Base-by-base conservation (phyloP, 2,888 invertebrate species). In the Sericinus montela region DNA sequence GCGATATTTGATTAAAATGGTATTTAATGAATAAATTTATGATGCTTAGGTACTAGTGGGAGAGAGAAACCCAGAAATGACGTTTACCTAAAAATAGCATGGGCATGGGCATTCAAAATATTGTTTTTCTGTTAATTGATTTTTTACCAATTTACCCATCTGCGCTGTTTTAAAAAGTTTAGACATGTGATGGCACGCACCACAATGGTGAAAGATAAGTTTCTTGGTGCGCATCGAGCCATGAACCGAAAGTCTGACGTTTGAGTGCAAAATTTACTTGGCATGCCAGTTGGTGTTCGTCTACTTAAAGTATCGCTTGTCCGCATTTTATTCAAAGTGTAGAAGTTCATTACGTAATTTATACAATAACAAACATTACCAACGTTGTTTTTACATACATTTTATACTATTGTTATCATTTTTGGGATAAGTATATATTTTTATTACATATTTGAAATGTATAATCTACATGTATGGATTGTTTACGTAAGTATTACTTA, bases 171-270 rank as follows among this genome's bases (percentile, higher is more conserved):
- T 57, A 58, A 19, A 58, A 62, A 68, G 66, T 72, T 76, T 74
- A 74, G n/a, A n/a, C 72, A 72, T 67, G 62, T 67, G 63, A 65
- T 66, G 75, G 81, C 83, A 80, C 80, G 80, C 76, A 82, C 83
- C 75, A 87, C 88, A 88, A 88, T 88, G 87, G 88, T 88, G 88
- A 88, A 88, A 88, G 88, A 88, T 80, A 86, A 81, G 80, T 86
- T 81, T 78, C 86, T 80, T 88, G 86, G 80, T 82, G 88, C 77
- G 88, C 84, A 88, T 85, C 88, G 86, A 84, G 72, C 74, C 81
- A 85, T 86, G 83, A 87, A 86, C 87, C 86, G 87, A 87, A 87
- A 87, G 88, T 84, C 79, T 80, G 73, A 75, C 79, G 87, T 86
- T 83, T 83, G 84, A 83, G 82, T 81, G 86, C 86, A 79, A 83